Evolutionary conservation across 2,888 invertebrate species (phyloP).

Genomic region (Drosophila tanythrix): DNA sequence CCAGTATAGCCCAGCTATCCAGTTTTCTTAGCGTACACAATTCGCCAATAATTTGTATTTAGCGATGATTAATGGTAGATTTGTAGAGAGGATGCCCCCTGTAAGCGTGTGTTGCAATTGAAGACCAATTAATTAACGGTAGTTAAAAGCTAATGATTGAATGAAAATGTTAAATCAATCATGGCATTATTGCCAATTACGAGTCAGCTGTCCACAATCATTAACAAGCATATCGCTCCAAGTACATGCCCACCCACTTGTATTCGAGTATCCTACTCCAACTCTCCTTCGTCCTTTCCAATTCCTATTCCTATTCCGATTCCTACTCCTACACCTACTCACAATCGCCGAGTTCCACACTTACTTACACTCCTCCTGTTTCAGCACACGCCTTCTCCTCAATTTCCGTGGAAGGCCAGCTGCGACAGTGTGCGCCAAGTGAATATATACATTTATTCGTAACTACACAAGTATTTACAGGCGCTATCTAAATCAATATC

Average conservation of each 20-base stretch:
- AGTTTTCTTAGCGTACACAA: background rate
- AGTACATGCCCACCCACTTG: background rate
- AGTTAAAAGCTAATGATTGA: conserved; percentile 23
- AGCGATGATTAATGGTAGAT: conserved; percentile 1
- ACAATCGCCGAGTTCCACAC: too few relatives aligned
- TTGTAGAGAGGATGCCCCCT: background rate
- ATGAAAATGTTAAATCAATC: conserved; percentile 44
- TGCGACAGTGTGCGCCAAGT: background rate
- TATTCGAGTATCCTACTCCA: background rate
- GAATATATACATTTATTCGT: conserved; percentile 18
- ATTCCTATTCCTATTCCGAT: background rate
- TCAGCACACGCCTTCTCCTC: background rate
- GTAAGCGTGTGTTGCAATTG: conserved; percentile 4
- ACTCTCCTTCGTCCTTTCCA: background rate
- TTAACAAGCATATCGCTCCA: conserved; percentile 1
- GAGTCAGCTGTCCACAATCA: conserved; percentile 11
- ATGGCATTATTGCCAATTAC: conserved; percentile 49
- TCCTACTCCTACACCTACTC: background rate
- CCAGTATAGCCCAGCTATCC: background rate
- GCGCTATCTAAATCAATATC: conserved; percentile 70
- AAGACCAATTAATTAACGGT: conserved; percentile 23
- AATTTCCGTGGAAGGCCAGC: background rate
- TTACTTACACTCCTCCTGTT: background rate
- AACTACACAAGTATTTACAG: conserved; percentile 43
- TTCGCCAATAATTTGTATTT: conserved; percentile 4